These are phyloP conservation scores for Hecatera dysodea DNA, from an alignment of 2,888 invertebrate species.

Conservation along the genomic window DNA sequence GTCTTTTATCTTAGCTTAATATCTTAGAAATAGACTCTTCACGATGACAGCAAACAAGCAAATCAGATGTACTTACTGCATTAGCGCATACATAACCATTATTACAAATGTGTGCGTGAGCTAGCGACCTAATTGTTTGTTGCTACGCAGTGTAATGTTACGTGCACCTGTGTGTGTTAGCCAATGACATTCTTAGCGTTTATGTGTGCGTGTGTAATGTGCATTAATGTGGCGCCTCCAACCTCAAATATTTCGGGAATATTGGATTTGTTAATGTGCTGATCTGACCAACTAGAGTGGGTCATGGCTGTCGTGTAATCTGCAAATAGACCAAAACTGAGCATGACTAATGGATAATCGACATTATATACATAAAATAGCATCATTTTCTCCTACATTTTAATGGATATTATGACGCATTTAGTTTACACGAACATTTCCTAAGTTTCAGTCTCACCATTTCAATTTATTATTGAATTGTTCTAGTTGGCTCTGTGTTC, in stretches of 20 bases:
- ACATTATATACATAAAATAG: conserved; percentile 15
- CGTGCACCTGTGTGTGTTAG: conserved; percentile 26
- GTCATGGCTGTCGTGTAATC: conserved; percentile 39
- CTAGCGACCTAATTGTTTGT: conserved; percentile 55
- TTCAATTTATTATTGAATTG: conserved; percentile 37
- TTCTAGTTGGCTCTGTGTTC: conserved; percentile 34
- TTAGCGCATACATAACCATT: conserved; percentile 50
- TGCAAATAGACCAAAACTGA: conserved; percentile 26
- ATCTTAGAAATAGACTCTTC: conserved; percentile 47
- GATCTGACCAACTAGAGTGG: conserved; percentile 37
- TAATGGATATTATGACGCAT: not conserved
- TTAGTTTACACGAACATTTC: conserved; percentile 6
- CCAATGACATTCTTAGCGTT: conserved; percentile 45
- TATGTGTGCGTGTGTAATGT: conserved; percentile 41
- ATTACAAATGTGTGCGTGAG: conserved; percentile 38
- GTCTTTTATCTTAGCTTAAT: conserved; percentile 43
- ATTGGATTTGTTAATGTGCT: conserved; percentile 34
- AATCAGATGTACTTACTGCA: conserved; percentile 52
- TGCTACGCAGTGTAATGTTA: conserved; percentile 41
- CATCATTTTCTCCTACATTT: conserved; percentile 14
- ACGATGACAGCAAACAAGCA: conserved; percentile 56
- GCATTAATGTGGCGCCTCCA: conserved; percentile 35
- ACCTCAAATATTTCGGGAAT: conserved; percentile 51
- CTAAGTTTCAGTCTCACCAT: conserved; percentile 14
- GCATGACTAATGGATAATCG: conserved; percentile 38